Percentiles rank a stretch among this genome's conserved stretches.
phyloP scores from a whole-genome alignment of 1,140 invertebrate species.

The Macrobrachium nipponense region DNA sequence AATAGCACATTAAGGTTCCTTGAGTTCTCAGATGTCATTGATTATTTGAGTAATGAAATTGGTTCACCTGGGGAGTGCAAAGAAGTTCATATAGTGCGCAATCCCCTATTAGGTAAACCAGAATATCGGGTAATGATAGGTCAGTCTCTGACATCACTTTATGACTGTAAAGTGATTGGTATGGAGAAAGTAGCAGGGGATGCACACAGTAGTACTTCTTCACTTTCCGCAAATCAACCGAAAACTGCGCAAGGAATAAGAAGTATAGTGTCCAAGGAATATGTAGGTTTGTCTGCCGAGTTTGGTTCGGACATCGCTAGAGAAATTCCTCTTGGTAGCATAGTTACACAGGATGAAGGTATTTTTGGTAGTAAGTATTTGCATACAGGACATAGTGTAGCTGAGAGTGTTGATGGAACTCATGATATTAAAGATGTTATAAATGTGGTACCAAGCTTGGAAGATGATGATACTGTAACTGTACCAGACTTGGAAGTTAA shows the following conservation, averaged over 20 bases:
- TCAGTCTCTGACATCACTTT: slow-evolving; percentile 40
- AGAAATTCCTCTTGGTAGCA: no score
- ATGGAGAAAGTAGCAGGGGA: slow-evolving; percentile 5
- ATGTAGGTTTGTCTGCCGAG: neutral
- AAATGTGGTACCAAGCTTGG: neutral
- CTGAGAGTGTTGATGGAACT: neutral
- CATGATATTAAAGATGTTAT: neutral
- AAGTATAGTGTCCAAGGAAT: slow-evolving; percentile 1
- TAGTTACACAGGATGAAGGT: no score
- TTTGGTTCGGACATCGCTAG: no score
- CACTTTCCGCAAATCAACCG: slow-evolving; percentile 14
- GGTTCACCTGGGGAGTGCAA: slow-evolving; percentile 36
- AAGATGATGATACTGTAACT: no score
- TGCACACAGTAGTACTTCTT: slow-evolving; percentile 14
- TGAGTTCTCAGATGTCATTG: slow-evolving; percentile 17
- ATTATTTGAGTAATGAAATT: slow-evolving; percentile 23
- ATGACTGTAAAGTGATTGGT: slow-evolving; percentile 48
- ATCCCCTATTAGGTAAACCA: neutral
- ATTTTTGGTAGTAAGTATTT: no score
- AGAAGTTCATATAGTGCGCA: slow-evolving; percentile 31
- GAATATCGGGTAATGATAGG: slow-evolving; percentile 27
- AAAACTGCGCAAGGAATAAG: neutral
- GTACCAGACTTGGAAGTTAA: no score
- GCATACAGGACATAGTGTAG: neutral
- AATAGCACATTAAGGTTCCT: slow-evolving; percentile 17